Evolutionary conservation across 1,140 invertebrate genomes (phyloP).

Genomic region (Hestina assimilis): DNA sequence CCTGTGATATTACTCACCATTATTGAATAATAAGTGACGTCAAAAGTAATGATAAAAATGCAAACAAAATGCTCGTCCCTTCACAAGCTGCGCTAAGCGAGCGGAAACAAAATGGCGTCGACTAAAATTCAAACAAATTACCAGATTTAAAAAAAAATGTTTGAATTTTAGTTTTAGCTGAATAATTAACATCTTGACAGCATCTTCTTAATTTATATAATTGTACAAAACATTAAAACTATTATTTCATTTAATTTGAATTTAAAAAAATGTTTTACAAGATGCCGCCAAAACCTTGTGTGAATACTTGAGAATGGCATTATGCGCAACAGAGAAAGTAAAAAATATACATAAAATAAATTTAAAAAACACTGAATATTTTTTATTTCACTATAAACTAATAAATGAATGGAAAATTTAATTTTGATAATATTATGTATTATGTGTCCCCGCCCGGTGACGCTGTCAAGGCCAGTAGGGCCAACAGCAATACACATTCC

Average conservation of each 20-base stretch:
- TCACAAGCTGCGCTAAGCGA: conserved; percentile 39
- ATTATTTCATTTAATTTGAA: background rate
- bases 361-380: conserved; percentile 3
- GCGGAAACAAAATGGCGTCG: conserved; percentile 19
- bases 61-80: conserved; percentile 36
- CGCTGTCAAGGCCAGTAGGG: no score
- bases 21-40: no score
- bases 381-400: no score
- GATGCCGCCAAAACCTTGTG: conserved; percentile 19
- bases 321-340: conserved; percentile 58
- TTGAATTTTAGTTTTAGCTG: conserved; percentile 2
- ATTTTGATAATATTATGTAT: no score
- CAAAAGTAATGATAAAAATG: conserved; percentile 13
- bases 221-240: no score
- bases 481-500: no score
- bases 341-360: conserved; percentile 24
- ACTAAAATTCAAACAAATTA: conserved; percentile 16
- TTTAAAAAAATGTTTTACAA: background rate
- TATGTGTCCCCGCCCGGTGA: no score
- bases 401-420: no score
- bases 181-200: background rate
- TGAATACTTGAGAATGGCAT: conserved; percentile 49
- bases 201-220: background rate
- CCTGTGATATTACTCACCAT: no score
- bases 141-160: conserved; percentile 7